phyloP scores from a whole-genome alignment of 2,888 invertebrate genomes.

The Pseudeuparius sepicola region DNA sequence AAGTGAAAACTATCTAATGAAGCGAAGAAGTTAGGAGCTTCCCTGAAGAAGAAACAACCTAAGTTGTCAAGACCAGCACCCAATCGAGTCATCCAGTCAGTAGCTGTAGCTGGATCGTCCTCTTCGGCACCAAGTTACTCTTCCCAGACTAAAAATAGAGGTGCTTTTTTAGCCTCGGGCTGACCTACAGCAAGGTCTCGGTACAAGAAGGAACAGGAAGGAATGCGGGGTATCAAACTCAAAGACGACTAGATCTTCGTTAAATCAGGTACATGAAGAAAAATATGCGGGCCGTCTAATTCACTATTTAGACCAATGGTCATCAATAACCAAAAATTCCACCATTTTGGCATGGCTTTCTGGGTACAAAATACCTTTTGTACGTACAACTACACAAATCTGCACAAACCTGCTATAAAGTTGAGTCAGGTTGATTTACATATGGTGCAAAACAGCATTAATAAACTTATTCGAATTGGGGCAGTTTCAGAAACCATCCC shows the following conservation, averaged over 20 bases:
- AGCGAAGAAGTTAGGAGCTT: too few relatives aligned
- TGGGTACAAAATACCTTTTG: too few relatives aligned
- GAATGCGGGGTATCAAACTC: conserved; percentile 3
- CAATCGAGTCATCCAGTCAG: conserved; percentile 8
- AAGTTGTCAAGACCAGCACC: conserved; percentile 9
- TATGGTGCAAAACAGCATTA: background rate
- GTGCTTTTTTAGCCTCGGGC: conserved; percentile 4
- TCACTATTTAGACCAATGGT: conserved; percentile 13
- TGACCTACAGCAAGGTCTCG: conserved; percentile 4
- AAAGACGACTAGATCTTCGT: conserved; percentile 8
- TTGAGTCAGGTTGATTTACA: background rate
- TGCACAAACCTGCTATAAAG: conserved; percentile 3
- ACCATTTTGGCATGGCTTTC: too few relatives aligned
- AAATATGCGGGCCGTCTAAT: conserved; percentile 14
- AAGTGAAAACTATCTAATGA: too few relatives aligned
- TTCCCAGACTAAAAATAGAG: conserved; percentile 9
- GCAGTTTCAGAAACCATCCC: conserved; percentile 12
- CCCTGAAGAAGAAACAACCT: conserved; percentile 4
- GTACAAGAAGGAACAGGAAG: conserved; percentile 9
- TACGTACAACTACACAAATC: too few relatives aligned
- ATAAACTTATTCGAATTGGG: conserved; percentile 8
- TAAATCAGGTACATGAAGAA: conserved; percentile 2
- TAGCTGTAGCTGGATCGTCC: conserved; percentile 9
- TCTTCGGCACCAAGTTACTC: conserved; percentile 2
- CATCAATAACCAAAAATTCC: conserved; percentile 8